Evolutionary conservation across 2,113 vertebrate genomes (phyloP).

Genomic region (Elephantulus edwardii): DNA sequence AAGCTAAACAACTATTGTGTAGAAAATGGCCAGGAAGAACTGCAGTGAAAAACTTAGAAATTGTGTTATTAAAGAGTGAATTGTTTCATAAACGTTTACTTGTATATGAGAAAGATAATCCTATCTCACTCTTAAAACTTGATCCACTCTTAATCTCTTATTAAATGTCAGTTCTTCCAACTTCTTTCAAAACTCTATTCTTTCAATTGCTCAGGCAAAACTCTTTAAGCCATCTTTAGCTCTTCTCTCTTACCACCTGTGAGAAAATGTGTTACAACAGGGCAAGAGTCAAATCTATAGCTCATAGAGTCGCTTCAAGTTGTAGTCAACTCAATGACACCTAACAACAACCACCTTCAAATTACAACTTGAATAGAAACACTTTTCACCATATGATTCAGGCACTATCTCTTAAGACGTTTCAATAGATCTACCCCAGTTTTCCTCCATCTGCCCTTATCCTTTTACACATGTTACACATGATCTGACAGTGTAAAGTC

Average conservation of each 20-base stretch:
- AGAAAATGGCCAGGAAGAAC: background rate
- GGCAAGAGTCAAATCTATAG: too few species aligned
- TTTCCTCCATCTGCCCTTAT: background rate
- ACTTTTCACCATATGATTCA: background rate
- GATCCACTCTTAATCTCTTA: background rate
- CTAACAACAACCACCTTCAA: background rate
- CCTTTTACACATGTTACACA: background rate
- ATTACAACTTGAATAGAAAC: background rate
- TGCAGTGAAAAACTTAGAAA: background rate
- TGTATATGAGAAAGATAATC: background rate
- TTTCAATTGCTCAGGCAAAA: background rate
- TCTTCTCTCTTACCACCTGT: background rate
- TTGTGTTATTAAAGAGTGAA: accelerated
- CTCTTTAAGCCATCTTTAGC: background rate
- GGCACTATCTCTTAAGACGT: background rate
- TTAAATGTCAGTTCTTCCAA: background rate
- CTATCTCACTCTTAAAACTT: too few species aligned
- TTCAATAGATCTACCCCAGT: too few species aligned
- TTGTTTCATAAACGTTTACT: too few species aligned
- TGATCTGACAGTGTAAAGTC: background rate
- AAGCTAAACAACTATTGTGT: accelerated
- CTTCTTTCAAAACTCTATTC: too few species aligned
- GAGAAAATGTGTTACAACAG: too few species aligned
- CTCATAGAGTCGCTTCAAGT: too few species aligned
- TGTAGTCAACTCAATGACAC: too few species aligned